Base-by-base conservation (phyloP, 2,797 vertebrate genomes). In the Amphiprion clarkii region DNA sequence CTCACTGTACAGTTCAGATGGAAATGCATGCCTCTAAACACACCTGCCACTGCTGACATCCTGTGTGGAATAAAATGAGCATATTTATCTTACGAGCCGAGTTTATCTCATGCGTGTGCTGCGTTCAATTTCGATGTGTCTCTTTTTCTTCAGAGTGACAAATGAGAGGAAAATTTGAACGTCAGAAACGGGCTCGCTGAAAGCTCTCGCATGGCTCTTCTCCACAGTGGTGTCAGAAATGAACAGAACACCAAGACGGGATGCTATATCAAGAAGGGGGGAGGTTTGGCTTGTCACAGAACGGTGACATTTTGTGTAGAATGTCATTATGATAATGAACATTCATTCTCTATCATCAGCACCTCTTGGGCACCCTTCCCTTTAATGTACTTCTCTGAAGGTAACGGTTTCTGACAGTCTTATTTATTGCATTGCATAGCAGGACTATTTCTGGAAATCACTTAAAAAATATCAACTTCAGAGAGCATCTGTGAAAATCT, bases 381-480 rank as follows among this genome's bases (percentile, higher is more conserved):
- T 89, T 91, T 88, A 90, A 89, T 88, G 84, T 87, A 85, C 83
- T 78, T 79, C 82, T 83, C 67, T 89, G 83, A 88, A 78, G 76
- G 78, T 86, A 89, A 88, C 80, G 11, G 56, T 58, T 42, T 76
- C 73, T 88, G 89, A 91, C 84, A 86, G 83, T 83, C 83, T 85
- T 92, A 90, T 91, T 92, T 89, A 93, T 89, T 91, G 76, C 76
- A 66, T 79, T 78, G 80, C 83, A 80, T 74, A 74, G 76, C 64
- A 27, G 67, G 83, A 82, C 91, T 93, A 92, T 94, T 91, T 91
- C 86, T 90, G 88, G 86, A 89, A 90, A 79, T 86, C 74, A 73
- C 84, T 83, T 87, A 51, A 48, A 57, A 67, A 72, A 76, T 76
- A 65, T 63, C 56, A 31, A 76, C 81, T 87, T 74, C 54, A 71